A percentile compares a stretch with the other conserved stretches of the same genome.
These are phyloP conservation scores for Temnopleurus reevesii DNA, from an alignment of 53 echinoderm and acorn worm species.

Conservation along the genomic window DNA sequence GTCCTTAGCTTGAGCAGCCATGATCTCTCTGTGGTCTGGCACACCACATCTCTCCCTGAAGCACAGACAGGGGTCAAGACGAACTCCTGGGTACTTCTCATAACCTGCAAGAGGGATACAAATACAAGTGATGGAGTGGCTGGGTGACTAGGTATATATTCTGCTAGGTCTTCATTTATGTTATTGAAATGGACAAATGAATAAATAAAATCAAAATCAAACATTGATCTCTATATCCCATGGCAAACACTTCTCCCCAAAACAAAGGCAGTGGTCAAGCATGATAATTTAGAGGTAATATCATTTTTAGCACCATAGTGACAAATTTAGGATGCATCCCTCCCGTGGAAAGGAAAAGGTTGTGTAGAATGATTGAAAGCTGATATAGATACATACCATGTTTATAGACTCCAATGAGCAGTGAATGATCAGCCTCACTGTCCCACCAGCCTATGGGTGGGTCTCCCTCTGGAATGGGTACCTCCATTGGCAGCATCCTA, in stretches of 20 bases:
- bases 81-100: slow-evolving; percentile 84
- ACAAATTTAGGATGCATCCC: too few relatives aligned
- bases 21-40: slow-evolving; percentile 77
- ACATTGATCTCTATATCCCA: too few relatives aligned
- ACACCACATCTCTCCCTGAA: slow-evolving; percentile 82
- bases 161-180: too few relatives aligned
- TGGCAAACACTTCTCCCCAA: too few relatives aligned
- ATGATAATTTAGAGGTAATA: too few relatives aligned
- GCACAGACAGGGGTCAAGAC: slow-evolving; percentile 77
- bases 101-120: slow-evolving; percentile 68
- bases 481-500: slow-evolving; percentile 69
- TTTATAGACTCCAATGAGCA: slow-evolving; percentile 94
- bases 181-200: too few relatives aligned
- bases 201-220: too few relatives aligned
- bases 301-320: too few relatives aligned
- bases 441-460: slow-evolving; percentile 95
- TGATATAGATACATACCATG: slow-evolving; percentile 80
- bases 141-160: too few relatives aligned
- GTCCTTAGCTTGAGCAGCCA: slow-evolving; percentile 69
- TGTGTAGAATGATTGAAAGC: too few relatives aligned
- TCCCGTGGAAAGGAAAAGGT: too few relatives aligned
- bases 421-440: slow-evolving; percentile 78
- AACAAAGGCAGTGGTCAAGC: too few relatives aligned
- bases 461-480: slow-evolving; percentile 87
- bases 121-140: background rate